Evolutionary conservation across 1,140 invertebrate genomes (phyloP).

Genomic region (Triops longicaudatus): DNA sequence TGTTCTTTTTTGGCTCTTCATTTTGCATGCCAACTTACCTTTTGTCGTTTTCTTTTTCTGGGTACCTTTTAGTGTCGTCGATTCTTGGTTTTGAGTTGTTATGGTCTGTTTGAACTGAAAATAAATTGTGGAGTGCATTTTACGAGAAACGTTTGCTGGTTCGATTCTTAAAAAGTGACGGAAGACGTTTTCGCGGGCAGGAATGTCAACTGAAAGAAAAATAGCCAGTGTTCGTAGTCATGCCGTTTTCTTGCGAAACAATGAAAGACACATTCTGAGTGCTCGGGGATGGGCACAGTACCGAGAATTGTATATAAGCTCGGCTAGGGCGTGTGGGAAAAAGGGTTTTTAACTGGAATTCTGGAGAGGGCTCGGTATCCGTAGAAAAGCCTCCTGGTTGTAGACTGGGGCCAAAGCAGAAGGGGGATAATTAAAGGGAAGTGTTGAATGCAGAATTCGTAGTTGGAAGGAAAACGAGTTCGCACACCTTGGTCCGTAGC

Average conservation of each 20-base stretch:
- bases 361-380: constrained; percentile 3
- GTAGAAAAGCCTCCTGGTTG: not conserved
- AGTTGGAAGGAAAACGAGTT: not conserved
- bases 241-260: constrained; percentile 14
- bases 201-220: not conserved
- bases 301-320: constrained; percentile 1
- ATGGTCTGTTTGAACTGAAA: not conserved
- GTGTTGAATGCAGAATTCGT: not conserved
- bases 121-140: not conserved
- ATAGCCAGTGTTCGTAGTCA: not conserved
- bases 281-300: not conserved
- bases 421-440: not conserved
- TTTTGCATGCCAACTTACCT: no score
- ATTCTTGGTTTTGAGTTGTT: no score
- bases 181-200: not conserved
- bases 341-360: not conserved
- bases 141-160: not conserved
- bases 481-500: not conserved
- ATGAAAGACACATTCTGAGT: not conserved
- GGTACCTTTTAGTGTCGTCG: no score
- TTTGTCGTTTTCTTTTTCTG: no score
- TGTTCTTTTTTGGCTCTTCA: no score
- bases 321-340: not conserved
- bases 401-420: not conserved
- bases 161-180: not conserved